A percentile compares a stretch with the other conserved stretches of the same genome.
Evolutionary conservation across 2,113 vertebrate species (phyloP).

Genomic region (Crotalus helleri): DNA sequence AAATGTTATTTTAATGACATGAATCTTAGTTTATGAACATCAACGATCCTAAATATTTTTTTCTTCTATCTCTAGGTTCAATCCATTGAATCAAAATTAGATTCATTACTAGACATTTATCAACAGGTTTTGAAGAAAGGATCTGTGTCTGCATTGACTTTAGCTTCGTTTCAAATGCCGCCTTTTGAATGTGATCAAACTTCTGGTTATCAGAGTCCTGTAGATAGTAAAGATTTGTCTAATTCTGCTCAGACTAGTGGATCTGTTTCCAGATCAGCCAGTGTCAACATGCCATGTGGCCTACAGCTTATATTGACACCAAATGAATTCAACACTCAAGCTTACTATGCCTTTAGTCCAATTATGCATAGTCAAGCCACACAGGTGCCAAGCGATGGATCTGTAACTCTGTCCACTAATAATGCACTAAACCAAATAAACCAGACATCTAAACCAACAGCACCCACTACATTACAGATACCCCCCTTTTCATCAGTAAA

Average conservation of each 20-base stretch:
- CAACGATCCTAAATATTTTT: constrained; percentile 15
- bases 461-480: constrained; percentile 86
- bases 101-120: constrained; percentile 92
- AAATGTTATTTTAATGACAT: not conserved
- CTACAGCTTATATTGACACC: constrained; percentile 89
- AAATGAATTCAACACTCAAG: constrained; percentile 83
- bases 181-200: constrained; percentile 91
- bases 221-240: constrained; percentile 85
- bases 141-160: constrained; percentile 82
- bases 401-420: constrained; percentile 66
- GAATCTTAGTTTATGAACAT: constrained; percentile 7
- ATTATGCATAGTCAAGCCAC: constrained; percentile 75
- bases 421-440: constrained; percentile 81
- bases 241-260: constrained; percentile 81
- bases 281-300: constrained; percentile 83
- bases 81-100: constrained; percentile 95
- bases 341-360: constrained; percentile 82
- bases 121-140: constrained; percentile 91
- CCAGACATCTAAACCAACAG: constrained; percentile 69
- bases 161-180: constrained; percentile 86
- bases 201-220: constrained; percentile 87
- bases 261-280: constrained; percentile 78
- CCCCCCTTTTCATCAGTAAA: constrained; percentile 77
- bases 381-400: constrained; percentile 79
- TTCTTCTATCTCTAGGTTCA: constrained; percentile 77